Percentiles rank a stretch among this genome's conserved stretches.
Evolutionary conservation across 2,113 vertebrate genomes (phyloP).

Genomic region (Riparia riparia): DNA sequence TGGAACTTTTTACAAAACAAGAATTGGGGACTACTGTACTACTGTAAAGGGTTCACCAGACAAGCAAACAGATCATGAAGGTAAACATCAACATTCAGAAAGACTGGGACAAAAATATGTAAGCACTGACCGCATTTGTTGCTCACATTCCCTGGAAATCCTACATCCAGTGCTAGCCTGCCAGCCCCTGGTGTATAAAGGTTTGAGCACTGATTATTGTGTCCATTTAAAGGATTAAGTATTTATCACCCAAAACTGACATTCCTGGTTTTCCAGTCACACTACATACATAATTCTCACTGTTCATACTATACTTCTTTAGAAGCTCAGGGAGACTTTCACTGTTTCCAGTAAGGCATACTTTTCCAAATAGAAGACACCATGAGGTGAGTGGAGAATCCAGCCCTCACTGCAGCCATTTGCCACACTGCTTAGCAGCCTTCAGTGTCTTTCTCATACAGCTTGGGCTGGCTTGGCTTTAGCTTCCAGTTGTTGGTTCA

Average conservation of each 20-base stretch:
- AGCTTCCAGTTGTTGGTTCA: conserved; percentile 25
- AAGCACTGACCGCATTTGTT: background rate
- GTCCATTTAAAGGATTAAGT: background rate
- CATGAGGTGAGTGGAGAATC: background rate
- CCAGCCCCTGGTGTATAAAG: fast-evolving
- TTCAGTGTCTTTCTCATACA: background rate
- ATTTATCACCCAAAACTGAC: background rate
- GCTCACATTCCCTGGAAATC: background rate
- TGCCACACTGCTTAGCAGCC: background rate
- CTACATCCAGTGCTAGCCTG: background rate
- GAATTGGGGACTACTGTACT: background rate
- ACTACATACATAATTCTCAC: background rate
- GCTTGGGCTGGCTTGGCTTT: background rate
- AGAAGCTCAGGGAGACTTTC: background rate
- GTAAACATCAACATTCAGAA: background rate
- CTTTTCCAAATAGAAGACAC: background rate
- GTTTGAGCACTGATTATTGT: fast-evolving
- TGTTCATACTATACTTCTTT: background rate
- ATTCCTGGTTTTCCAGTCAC: background rate
- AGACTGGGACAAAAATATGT: background rate
- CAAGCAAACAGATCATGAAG: background rate
- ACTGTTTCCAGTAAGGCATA: background rate
- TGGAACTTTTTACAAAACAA: background rate
- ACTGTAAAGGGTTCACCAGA: background rate
- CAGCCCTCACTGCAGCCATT: background rate